phyloP scores from a whole-genome alignment of 2,888 invertebrate species.

The Creontiades dilutus region DNA sequence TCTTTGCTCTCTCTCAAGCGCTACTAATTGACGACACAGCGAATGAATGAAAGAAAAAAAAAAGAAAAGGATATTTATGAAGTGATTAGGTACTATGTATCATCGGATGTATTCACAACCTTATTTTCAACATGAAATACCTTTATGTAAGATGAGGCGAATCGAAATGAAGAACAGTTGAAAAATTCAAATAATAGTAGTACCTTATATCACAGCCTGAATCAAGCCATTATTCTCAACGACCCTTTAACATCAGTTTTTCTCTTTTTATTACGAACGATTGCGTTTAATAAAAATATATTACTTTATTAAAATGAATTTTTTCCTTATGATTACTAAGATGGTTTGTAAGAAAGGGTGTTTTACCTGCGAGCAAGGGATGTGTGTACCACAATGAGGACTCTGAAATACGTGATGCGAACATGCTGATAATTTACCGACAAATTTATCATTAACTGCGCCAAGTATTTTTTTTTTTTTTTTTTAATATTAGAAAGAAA shows the following conservation, averaged over 20 bases:
- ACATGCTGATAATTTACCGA: too few relatives aligned
- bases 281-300: slow-evolving; percentile 56
- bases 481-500: too few relatives aligned
- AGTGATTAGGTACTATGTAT: background rate
- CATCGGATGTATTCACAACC: background rate
- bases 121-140: background rate
- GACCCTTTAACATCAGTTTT: background rate
- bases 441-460: too few relatives aligned
- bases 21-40: slow-evolving; percentile 23
- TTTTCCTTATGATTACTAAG: background rate
- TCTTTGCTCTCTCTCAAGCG: slow-evolving; percentile 18
- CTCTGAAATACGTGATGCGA: background rate
- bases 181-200: slow-evolving; percentile 27
- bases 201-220: slow-evolving; percentile 62
- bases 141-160: background rate
- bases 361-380: background rate
- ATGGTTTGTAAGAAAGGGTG: background rate
- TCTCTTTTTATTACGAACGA: slow-evolving; percentile 6
- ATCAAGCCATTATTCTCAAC: slow-evolving; percentile 43
- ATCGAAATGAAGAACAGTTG: background rate
- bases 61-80: too few relatives aligned
- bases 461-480: too few relatives aligned
- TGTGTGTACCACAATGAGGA: background rate
- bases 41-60: background rate
- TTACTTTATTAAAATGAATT: slow-evolving; percentile 42